phyloP scores from a whole-genome alignment of 2,113 vertebrate genomes.

The Tautogolabrus adspersus region DNA sequence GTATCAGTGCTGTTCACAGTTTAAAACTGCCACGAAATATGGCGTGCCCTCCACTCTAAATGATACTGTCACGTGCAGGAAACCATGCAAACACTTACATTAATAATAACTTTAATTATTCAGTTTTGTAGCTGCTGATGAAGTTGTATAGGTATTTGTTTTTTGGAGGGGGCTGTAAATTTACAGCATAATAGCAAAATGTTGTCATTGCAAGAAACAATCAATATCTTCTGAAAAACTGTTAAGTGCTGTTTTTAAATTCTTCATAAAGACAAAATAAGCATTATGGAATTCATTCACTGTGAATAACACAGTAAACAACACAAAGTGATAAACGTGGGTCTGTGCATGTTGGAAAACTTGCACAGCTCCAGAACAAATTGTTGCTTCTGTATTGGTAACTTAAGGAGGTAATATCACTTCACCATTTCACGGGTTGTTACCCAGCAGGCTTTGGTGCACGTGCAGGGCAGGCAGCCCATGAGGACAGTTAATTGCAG shows the following conservation, averaged over 20 bases:
- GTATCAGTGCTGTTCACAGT: neutral
- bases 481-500: conserved; percentile 7
- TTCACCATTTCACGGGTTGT: neutral
- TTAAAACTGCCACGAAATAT: neutral
- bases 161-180: no score
- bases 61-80: neutral
- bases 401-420: neutral
- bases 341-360: neutral
- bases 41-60: neutral
- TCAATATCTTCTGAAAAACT: no score
- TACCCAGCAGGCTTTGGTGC: conserved; percentile 25
- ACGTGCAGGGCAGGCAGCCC: conserved; percentile 6
- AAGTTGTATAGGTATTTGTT: no score
- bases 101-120: neutral
- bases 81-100: neutral
- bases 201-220: no score
- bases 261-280: no score
- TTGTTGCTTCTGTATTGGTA: neutral
- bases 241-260: no score
- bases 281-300: no score
- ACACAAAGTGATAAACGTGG: neutral
- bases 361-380: neutral
- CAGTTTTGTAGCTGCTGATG: no score
- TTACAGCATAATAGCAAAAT: no score
- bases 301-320: neutral